These are phyloP conservation scores for Epizoanthus illoricatus DNA, from an alignment of 92 coral and sea anemone species.

Conservation along the genomic window DNA sequence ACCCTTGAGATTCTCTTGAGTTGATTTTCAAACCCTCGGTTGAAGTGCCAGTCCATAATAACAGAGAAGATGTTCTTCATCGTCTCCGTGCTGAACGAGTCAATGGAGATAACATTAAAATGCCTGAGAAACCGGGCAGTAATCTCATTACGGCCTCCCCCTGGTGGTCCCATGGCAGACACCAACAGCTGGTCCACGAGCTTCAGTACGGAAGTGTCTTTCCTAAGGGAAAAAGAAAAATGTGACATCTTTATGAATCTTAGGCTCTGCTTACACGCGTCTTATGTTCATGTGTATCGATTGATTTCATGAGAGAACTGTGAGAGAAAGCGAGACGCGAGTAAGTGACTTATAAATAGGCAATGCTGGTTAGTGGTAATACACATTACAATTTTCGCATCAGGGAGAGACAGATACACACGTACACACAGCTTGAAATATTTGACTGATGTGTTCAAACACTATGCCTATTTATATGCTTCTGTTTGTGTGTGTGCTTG, in stretches of 20 bases:
- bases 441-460: too few species aligned
- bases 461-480: too few species aligned
- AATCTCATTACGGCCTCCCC: constrained; percentile 95
- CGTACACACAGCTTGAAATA: too few species aligned
- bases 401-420: too few species aligned
- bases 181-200: constrained; percentile 86
- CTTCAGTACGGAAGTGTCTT: constrained; percentile 84
- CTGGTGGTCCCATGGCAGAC: constrained; percentile 99
- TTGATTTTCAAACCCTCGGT: constrained; percentile 93
- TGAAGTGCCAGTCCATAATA: constrained; percentile 99
- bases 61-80: constrained; percentile 95
- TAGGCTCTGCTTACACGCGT: too few species aligned
- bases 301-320: too few species aligned
- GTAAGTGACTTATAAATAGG: too few species aligned
- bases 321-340: too few species aligned
- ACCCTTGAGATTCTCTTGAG: constrained; percentile 94
- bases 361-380: too few species aligned
- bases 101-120: constrained; percentile 92
- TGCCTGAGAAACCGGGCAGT: constrained; percentile 93
- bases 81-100: constrained; percentile 87
- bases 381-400: too few species aligned
- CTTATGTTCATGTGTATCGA: too few species aligned
- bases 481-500: too few species aligned
- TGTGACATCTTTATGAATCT: background rate
- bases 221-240: constrained; percentile 49